Evolutionary conservation across 2,888 invertebrate genomes (phyloP), one percentile per base, ranked within the genome.

Genomic region (Pammene fasciana): DNA sequence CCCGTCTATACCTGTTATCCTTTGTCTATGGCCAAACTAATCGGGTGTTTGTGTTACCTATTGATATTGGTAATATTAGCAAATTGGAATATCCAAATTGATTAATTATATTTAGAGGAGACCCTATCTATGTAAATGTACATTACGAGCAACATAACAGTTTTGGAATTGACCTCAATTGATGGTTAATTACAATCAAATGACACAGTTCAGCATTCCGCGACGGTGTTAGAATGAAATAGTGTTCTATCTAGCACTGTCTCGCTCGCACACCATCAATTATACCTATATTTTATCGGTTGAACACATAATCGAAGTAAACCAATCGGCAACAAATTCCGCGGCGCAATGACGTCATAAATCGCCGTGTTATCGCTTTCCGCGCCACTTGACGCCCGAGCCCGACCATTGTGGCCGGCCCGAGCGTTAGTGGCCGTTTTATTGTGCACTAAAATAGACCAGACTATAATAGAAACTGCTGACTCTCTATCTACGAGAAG

Each of bases 291-390:
- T 45, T 59, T n/a, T 26, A 59, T 60, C 38, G 14, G 55, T 6
- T 38, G 14, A 60, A 41, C 62, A 62, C 62, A 50, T 62, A 50
- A 59, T 50, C 50, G 48, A 62, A 50, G 50, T 41, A 38, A 62
- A 52, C 62, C 62, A 41, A 62, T 62, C 50, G 41, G 50, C 62
- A n/a, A 52, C 62, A 41, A 62, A 62, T 62, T 52, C n/a, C 48
- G 45, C 38, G 61, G 38, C 61, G 38, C 16, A 62, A 76, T 74
- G 73, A 76, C 76, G 77, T 76, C 82, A 83, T 85, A 85, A 85
- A 85, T 85, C 78, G 79, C 52, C 18, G 75, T 76, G 83, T 82
- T 85, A 85, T 85, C 85, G 81, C 81, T 82, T 85, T 84, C 84
- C 85, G 77, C 78, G 73, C 81, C 85, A 82, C 82, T 85, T 82